Percentiles rank a stretch among this genome's conserved stretches.
Conservation (phyloP, 1,140 invertebrate species). For the Neuroterus valhalla region DNA sequence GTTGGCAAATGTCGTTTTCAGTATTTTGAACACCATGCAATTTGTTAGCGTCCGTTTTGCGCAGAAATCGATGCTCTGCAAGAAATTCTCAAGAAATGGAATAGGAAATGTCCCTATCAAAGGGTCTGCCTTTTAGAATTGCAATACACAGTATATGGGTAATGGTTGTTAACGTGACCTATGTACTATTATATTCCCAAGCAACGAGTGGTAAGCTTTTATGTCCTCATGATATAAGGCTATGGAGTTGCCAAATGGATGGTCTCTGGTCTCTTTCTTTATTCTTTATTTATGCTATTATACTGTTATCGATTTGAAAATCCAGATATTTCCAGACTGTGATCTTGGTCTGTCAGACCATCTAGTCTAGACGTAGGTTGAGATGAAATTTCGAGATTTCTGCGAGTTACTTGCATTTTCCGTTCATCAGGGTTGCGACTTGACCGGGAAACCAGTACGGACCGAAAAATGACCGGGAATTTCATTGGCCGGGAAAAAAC, state of each 20-base stretch:
- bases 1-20: background rate
- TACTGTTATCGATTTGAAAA: conserved; percentile 25
- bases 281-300: conserved; percentile 29
- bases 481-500: too few species aligned
- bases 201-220: conserved; percentile 27
- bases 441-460: too few species aligned
- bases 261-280: conserved; percentile 15
- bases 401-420: too few species aligned
- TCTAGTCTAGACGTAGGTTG: background rate
- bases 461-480: too few species aligned
- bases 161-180: conserved; percentile 23
- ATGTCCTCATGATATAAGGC: conserved; percentile 16
- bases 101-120: conserved; percentile 21
- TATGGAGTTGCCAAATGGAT: conserved; percentile 25
- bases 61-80: background rate
- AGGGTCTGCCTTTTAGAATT: background rate
- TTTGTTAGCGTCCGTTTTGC: background rate
- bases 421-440: too few species aligned
- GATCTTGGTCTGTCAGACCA: background rate
- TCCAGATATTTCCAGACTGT: background rate
- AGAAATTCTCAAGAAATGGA: background rate
- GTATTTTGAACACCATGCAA: conserved; percentile 2
- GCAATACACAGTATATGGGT: conserved; percentile 2
- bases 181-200: conserved; percentile 16
- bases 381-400: background rate